These are phyloP conservation scores for Eutolmus rufibarbis DNA, from an alignment of 2,888 invertebrate species.

Conservation along the genomic window DNA sequence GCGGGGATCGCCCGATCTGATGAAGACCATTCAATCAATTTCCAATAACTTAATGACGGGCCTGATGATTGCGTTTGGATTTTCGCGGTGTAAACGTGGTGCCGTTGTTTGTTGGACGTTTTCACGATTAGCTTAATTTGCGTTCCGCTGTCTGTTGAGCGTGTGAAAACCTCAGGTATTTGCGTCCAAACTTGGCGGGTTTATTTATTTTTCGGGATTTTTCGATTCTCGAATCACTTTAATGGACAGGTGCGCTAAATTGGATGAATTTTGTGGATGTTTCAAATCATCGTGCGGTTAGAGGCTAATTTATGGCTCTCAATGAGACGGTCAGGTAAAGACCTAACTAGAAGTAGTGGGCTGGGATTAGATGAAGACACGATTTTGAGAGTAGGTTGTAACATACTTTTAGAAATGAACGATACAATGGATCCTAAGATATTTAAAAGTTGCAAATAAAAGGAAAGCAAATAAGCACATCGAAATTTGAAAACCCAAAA, in stretches of 20 bases:
- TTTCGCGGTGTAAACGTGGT: not conserved
- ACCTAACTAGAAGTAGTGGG: not conserved
- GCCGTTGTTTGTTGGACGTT: not conserved
- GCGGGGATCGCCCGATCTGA: not conserved
- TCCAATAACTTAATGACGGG: slow-evolving; percentile 13
- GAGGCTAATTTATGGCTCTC: not conserved
- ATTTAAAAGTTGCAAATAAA: not conserved
- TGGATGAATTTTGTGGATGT: slow-evolving; percentile 8
- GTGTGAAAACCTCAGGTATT: not conserved
- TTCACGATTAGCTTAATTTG: not conserved
- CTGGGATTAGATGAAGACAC: not conserved
- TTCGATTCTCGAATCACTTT: not conserved
- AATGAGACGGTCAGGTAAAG: not conserved
- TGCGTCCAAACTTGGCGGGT: not conserved
- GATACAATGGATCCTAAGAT: not conserved
- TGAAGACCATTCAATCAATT: slow-evolving; percentile 29
- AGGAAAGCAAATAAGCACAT: not conserved
- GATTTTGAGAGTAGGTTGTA: slow-evolving; percentile 12
- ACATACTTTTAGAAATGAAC: not conserved
- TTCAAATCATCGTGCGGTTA: not conserved
- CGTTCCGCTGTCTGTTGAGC: not conserved
- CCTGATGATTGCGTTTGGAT: slow-evolving; percentile 7
- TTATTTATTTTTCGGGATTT: not conserved
- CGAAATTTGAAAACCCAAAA: not conserved
- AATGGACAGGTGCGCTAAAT: slow-evolving; percentile 10